Conservation (phyloP, 2,888 invertebrate species). For the Chaitophorus viminalis region DNA sequence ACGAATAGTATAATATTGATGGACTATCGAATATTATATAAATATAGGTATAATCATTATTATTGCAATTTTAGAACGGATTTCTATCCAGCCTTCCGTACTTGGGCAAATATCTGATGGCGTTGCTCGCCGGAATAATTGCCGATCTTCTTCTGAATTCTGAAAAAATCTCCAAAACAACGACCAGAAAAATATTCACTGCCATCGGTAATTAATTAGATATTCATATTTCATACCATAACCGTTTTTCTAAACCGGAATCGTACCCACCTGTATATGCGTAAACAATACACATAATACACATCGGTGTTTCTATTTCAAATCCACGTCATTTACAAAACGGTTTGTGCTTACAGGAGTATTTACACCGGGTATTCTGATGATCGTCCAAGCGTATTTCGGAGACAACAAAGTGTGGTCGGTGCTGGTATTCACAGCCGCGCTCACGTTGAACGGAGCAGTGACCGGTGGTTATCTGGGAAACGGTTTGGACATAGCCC, state of each 20-base stretch:
- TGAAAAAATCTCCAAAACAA: slow-evolving; percentile 78
- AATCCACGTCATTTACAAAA: no score
- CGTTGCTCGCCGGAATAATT: slow-evolving; percentile 77
- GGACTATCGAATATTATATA: background rate
- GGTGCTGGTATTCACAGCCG: slow-evolving; percentile 80
- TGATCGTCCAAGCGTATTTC: slow-evolving; percentile 79
- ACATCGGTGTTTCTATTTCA: no score
- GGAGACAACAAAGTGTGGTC: slow-evolving; percentile 79
- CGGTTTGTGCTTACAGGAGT: slow-evolving; percentile 69
- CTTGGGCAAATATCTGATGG: slow-evolving; percentile 85
- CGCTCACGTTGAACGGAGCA: slow-evolving; percentile 85
- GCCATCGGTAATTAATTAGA: slow-evolving; percentile 70
- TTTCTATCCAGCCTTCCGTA: slow-evolving; percentile 86
- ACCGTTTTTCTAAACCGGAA: no score
- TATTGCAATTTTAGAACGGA: slow-evolving; percentile 75
- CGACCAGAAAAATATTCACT: slow-evolving; percentile 78
- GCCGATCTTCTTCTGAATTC: slow-evolving; percentile 78
- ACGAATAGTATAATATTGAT: background rate
- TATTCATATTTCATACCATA: no score
- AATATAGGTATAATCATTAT: background rate
- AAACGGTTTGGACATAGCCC: slow-evolving; percentile 87
- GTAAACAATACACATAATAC: no score
- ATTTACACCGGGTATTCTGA: slow-evolving; percentile 75
- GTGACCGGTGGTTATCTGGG: slow-evolving; percentile 87
- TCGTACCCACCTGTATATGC: no score